A percentile compares a stretch with the other conserved stretches of the same genome.
phyloP scores from a whole-genome alignment of 2,888 invertebrate species.

The Malthinus flaveolus region DNA sequence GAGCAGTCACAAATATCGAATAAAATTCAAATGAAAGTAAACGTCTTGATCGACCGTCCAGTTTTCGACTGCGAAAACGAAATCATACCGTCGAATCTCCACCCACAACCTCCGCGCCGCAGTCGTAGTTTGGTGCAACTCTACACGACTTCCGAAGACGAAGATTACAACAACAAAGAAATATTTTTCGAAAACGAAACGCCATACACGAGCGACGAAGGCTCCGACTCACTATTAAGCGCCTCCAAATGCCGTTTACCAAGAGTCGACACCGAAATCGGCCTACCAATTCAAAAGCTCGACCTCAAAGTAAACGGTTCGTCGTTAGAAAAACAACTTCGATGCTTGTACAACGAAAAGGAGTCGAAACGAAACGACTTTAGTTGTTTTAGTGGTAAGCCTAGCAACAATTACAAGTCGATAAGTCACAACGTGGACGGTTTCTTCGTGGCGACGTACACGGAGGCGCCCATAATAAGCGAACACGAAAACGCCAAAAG shows the following conservation, averaged over 20 bases:
- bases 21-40: slow-evolving; percentile 45
- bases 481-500: slow-evolving; percentile 17
- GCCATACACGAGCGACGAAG: slow-evolving; percentile 66
- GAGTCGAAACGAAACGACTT: slow-evolving; percentile 47
- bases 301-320: slow-evolving; percentile 34
- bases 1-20: slow-evolving; percentile 44
- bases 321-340: slow-evolving; percentile 22
- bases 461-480: slow-evolving; percentile 29
- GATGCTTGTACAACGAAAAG: slow-evolving; percentile 2
- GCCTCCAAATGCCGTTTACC: slow-evolving; percentile 57
- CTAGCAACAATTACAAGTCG: slow-evolving; percentile 44
- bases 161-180: slow-evolving; percentile 58
- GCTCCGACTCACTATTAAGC: slow-evolving; percentile 72
- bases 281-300: neutral
- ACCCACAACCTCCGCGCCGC: slow-evolving; percentile 81
- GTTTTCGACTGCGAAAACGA: slow-evolving; percentile 63
- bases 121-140: slow-evolving; percentile 72
- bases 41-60: slow-evolving; percentile 56
- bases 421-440: slow-evolving; percentile 59
- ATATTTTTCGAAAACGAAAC: slow-evolving; percentile 62
- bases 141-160: slow-evolving; percentile 65
- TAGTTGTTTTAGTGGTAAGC: slow-evolving; percentile 7
- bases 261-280: slow-evolving; percentile 14
- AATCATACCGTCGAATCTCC: slow-evolving; percentile 75
- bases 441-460: slow-evolving; percentile 51